Conservation (phyloP, 37 sponge, comb jelly and placozoan genomes). For the Chondrosia reniformis region DNA sequence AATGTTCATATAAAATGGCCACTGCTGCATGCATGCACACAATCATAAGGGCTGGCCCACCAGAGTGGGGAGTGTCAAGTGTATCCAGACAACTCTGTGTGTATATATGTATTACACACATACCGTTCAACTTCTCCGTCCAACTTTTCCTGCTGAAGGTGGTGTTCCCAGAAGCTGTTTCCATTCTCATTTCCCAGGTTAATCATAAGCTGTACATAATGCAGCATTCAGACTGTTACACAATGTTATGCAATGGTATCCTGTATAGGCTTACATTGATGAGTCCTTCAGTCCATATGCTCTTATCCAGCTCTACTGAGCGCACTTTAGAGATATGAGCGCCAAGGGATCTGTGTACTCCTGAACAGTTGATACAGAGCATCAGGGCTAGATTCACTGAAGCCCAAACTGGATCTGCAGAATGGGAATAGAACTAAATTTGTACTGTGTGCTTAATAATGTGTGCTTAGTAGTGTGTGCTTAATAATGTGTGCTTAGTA, state of each 20-base stretch:
- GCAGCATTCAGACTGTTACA: background rate
- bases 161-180: conserved; percentile 74
- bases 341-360: conserved; percentile 75
- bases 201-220: conserved; percentile 47
- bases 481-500: background rate
- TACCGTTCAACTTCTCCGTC: conserved; percentile 49
- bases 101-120: background rate
- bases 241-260: background rate
- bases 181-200: conserved; percentile 64
- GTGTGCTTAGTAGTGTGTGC: background rate
- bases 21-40: background rate
- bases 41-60: background rate
- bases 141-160: conserved; percentile 44
- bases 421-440: background rate
- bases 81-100: background rate
- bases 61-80: background rate
- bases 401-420: conserved; percentile 81
- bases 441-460: background rate
- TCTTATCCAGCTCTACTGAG: conserved; percentile 75
- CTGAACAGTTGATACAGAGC: conserved; percentile 89
- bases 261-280: conserved; percentile 40
- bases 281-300: conserved; percentile 69
- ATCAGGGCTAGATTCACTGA: conserved; percentile 79
- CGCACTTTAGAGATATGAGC: conserved; percentile 86
- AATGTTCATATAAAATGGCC: too few relatives aligned